Base-by-base conservation (phyloP, 37 sponge, comb jelly and placozoan species). In the Bolinopsis microptera region DNA sequence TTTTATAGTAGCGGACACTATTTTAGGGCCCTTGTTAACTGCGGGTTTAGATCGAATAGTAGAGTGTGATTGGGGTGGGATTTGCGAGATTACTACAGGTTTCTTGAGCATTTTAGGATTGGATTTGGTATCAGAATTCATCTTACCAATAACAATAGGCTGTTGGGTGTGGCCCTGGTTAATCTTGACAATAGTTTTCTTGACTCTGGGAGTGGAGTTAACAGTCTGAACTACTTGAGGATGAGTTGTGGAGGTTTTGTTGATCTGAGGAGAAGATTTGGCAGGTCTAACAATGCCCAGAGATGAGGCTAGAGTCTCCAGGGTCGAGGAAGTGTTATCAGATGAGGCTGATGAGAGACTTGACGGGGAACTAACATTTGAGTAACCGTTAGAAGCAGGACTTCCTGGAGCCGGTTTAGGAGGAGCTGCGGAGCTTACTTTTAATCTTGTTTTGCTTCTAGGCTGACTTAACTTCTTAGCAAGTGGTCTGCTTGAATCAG, bases 1-100 rank as follows among this genome's bases (percentile, higher is more conserved):
- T 32, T 77, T 77, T 13, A 77, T 32, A 77, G 33, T 77, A 16
- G 80, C 80, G 27, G 80, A 77, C 34, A 77, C 80, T 77, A 77
- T 77, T 32, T 77, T 77, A 77, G 80, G 27, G 1, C 33, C 27
- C 36, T 77, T 31, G 13, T 5, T 18, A 1, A 77, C 37, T 3
- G 9, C 32, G 80, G 80, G 36, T 16, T 77, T 77, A 32, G 80
- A 33, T 77, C 32, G 28, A 36, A 77, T 34, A 32, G 33, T 36
- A 35, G 80, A 21, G 0, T 77, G 33, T 32, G 80, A 34, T 16
- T 77, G 33, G 35, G 80, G 80, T 34, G 80, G 80, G 33, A 77
- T 77, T 36, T 77, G 80, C 21, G 80, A 35, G 1, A 77, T 77
- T 18, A 77, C 32, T 2, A 70, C 74, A 25, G 74, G 74, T 32